Evolutionary conservation across 1,140 invertebrate species (phyloP).

Genomic region (Solenopsis invicta): DNA sequence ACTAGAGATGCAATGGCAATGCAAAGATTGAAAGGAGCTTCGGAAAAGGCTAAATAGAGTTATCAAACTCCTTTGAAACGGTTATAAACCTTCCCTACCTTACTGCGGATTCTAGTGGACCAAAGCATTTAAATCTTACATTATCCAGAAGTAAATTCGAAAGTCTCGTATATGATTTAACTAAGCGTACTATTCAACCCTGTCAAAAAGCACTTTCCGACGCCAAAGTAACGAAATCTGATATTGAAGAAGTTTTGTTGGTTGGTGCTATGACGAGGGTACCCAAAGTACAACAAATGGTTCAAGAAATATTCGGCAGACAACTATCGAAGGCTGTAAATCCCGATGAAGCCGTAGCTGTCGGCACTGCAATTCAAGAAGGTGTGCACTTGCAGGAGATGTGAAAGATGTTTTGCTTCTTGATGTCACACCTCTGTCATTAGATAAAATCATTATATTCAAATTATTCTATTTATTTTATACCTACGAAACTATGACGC

Average conservation of each 20-base stretch:
- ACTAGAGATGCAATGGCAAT: slow-evolving; percentile 99
- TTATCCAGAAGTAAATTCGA: slow-evolving; percentile 97
- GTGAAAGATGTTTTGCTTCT: slow-evolving; percentile 98
- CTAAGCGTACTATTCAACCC: slow-evolving; percentile 97
- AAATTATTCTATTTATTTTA: slow-evolving; percentile 16
- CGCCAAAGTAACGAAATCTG: slow-evolving; percentile 97
- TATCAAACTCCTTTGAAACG: slow-evolving; percentile 98
- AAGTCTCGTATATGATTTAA: slow-evolving; percentile 95
- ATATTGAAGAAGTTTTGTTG: slow-evolving; percentile 98
- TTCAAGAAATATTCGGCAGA: slow-evolving; percentile 98
- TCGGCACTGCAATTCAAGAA: slow-evolving; percentile 98
- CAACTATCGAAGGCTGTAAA: slow-evolving; percentile 97
- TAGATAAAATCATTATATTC: slow-evolving; percentile 87
- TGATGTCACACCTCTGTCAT: slow-evolving; percentile 98
- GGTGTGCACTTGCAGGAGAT: slow-evolving; percentile 98
- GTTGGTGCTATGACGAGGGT: slow-evolving; percentile 99
- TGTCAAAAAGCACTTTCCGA: slow-evolving; percentile 99
- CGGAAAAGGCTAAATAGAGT: slow-evolving; percentile 99
- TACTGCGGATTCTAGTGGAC: slow-evolving; percentile 98
- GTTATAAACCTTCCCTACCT: slow-evolving; percentile 99
- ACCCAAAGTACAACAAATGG: slow-evolving; percentile 98
- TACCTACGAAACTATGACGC: slow-evolving; percentile 75
- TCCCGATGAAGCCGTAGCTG: slow-evolving; percentile 99
- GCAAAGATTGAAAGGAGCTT: slow-evolving; percentile 99
- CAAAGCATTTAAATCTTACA: slow-evolving; percentile 99